Evolutionary conservation across 2,113 vertebrate species (phyloP).

Genomic region (Dermatemys mawii): DNA sequence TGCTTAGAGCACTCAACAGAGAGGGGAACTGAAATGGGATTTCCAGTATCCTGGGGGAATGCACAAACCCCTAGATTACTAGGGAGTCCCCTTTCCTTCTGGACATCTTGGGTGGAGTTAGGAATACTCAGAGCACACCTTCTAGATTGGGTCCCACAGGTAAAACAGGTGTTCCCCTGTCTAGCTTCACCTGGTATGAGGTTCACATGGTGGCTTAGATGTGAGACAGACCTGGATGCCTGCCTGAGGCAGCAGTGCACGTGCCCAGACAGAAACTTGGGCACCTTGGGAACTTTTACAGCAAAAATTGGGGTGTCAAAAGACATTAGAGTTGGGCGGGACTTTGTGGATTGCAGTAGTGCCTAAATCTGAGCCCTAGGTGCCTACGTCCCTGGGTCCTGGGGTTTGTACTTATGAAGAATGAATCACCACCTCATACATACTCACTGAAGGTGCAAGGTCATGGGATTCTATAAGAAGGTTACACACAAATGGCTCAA

Average conservation of each 20-base stretch:
- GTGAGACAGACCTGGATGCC: neutral
- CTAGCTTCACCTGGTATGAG: neutral
- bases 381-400: neutral
- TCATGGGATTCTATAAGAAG: neutral
- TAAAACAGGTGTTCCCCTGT: neutral
- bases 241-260: neutral
- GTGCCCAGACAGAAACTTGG: neutral
- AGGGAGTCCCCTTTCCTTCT: neutral
- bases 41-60: neutral
- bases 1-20: neutral
- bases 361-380: neutral
- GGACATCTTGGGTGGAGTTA: neutral
- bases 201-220: too few species aligned
- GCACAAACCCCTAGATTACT: neutral
- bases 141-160: neutral
- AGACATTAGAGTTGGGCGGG: neutral
- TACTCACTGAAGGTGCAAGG: neutral
- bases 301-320: neutral
- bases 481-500: neutral
- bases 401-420: neutral
- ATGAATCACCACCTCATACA: neutral
- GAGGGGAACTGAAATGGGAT: neutral
- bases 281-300: neutral
- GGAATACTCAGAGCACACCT: neutral
- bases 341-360: neutral